Evolutionary conservation across 2,113 vertebrate species (phyloP), one percentile per base, ranked within the genome.

Genomic region (Paracanthobrama guichenoti): DNA sequence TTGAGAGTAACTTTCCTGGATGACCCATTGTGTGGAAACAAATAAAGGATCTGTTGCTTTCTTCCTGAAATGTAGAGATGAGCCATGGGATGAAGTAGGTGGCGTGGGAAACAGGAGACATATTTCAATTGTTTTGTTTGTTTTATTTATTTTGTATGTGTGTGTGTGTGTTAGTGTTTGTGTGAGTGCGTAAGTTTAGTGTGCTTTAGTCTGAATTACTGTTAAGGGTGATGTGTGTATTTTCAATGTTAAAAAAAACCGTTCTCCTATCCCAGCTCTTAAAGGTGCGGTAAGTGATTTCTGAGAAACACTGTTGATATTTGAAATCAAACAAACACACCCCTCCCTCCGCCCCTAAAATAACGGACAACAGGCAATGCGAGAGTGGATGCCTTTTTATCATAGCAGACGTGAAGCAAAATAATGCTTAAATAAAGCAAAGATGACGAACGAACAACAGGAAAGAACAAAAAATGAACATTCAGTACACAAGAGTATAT

Each of bases 1-100:
- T 94, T 94, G 93, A 94, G 92, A 93, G 92, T 93, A 94, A 92
- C 91, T 89, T 91, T 93, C 90, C 92, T 91, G 92, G 78, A 93
- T 91, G 92, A 94, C 91, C 93, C 91, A 93, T 94, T 84, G 62
- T 78, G 39, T 83, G 35, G 18, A 78, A 79, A 85, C 7, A 53
- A 57, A 28, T 31, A 67, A 42, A 28, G 35, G 22, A 22, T 8
- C 10, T n/a, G 14, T 81, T 12, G 6, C 3, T 28, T 79, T 69
- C 64, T 28, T 71, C 48, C 44, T 46, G 24, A 71, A 57, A 69
- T 79, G 31, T 71, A 26, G 64, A 79, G 18, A 31, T n/a, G 31
- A 79, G 31, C 3, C 10, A 14, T 22, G 46, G 60, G n/a, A 71
- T 78, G 10, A 71, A 79, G 42, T 57, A 71, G 72, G 60, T 82